These are phyloP conservation scores for Boloria euphrosyne DNA, from an alignment of 2,888 invertebrate genomes.

Conservation along the genomic window DNA sequence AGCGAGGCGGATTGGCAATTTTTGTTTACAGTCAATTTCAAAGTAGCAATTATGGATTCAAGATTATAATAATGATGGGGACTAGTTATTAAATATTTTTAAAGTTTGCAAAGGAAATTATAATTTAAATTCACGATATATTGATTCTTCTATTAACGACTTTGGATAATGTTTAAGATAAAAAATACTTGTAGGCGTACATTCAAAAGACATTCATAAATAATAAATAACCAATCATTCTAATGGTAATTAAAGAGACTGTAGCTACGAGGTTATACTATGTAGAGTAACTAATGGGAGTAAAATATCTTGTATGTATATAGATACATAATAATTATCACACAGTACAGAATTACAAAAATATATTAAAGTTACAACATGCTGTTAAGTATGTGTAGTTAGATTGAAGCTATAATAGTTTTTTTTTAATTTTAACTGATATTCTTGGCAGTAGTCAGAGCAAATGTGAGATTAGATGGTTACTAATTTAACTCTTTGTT, in stretches of 20 bases:
- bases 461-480: too few species aligned
- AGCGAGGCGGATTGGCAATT: neutral
- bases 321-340: neutral
- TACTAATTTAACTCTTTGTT: too few species aligned
- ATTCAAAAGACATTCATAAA: neutral
- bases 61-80: slow-evolving; percentile 14
- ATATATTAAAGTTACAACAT: too few species aligned
- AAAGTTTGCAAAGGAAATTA: slow-evolving; percentile 1
- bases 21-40: neutral
- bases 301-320: slow-evolving; percentile 1
- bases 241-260: slow-evolving; percentile 11
- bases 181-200: neutral
- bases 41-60: slow-evolving; percentile 14
- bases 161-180: neutral
- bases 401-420: too few species aligned
- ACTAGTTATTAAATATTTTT: slow-evolving; percentile 11
- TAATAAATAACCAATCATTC: neutral
- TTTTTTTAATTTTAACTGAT: too few species aligned
- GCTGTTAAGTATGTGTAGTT: too few species aligned
- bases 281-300: slow-evolving; percentile 5
- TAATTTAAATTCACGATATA: slow-evolving; percentile 3
- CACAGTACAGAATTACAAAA: too few species aligned
- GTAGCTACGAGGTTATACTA: neutral
- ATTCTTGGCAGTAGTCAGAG: too few species aligned
- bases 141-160: slow-evolving; percentile 6